These are phyloP conservation scores for Scolopax mira DNA, from an alignment of 2,113 vertebrate species.

Conservation along the genomic window DNA sequence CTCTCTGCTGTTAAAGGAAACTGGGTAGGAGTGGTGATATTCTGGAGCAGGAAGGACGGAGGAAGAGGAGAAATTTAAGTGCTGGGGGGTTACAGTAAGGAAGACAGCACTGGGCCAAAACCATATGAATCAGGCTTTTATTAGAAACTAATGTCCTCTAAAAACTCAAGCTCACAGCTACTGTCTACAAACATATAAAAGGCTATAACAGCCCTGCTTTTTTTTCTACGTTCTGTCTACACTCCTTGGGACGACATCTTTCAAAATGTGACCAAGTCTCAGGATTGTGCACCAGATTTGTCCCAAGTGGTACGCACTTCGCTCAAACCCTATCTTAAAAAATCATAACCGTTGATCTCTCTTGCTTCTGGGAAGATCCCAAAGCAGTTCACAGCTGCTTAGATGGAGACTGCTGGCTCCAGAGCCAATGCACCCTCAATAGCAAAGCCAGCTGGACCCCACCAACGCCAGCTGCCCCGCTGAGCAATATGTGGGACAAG, in stretches of 20 bases:
- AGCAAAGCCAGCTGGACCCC: not conserved
- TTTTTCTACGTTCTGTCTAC: not conserved
- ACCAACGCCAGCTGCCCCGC: not conserved
- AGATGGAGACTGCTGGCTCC: not conserved
- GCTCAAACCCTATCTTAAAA: not conserved
- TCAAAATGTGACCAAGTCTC: rapidly evolving
- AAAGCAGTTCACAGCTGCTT: not conserved
- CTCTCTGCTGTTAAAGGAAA: not conserved
- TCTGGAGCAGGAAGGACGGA: not conserved
- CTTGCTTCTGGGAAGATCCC: not conserved
- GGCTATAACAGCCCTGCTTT: not conserved
- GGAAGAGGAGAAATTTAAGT: not conserved
- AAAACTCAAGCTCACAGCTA: not conserved
- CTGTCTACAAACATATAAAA: not conserved
- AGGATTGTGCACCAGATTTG: not conserved
- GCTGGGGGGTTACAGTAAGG: not conserved
- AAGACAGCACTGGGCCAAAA: not conserved
- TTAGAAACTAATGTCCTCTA: not conserved
- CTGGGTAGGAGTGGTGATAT: not conserved
- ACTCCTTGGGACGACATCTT: not conserved
- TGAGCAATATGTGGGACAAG: not conserved
- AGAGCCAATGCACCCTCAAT: not conserved
- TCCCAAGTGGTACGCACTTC: not conserved
- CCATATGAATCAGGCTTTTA: not conserved
- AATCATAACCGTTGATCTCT: rapidly evolving